Percentiles rank a stretch among this genome's conserved stretches.
These are phyloP conservation scores for Glaucidium brasilianum DNA, from an alignment of 2,113 vertebrate species.

Conservation along the genomic window DNA sequence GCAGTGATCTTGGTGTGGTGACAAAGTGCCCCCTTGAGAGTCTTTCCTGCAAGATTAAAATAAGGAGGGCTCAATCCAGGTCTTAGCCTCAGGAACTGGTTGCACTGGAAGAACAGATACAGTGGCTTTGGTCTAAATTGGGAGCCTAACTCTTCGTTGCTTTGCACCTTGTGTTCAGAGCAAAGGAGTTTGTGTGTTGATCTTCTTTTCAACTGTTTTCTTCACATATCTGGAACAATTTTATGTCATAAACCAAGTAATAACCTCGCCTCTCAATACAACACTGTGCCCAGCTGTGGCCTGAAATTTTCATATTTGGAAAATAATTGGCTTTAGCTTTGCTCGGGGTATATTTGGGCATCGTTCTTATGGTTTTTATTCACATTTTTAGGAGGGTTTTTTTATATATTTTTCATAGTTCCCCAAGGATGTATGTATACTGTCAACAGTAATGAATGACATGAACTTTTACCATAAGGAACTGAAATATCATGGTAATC, in stretches of 20 bases:
- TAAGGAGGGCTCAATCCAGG: not conserved
- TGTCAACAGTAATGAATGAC: constrained; percentile 30
- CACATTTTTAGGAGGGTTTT: not conserved
- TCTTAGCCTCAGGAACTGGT: not conserved
- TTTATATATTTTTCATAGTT: constrained; percentile 30
- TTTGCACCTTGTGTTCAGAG: not conserved
- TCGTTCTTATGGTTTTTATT: not conserved
- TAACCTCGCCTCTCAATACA: not conserved
- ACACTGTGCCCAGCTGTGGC: not conserved
- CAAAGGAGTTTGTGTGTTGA: not conserved
- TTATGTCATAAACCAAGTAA: not conserved
- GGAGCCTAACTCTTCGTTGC: not conserved
- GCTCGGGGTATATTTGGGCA: not conserved
- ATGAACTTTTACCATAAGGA: constrained; percentile 14
- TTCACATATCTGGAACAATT: not conserved
- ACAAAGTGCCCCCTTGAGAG: not conserved
- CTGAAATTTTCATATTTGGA: not conserved
- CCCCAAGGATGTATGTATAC: constrained; percentile 17
- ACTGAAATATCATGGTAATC: constrained; percentile 17
- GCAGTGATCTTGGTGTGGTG: not conserved
- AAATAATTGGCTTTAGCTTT: not conserved
- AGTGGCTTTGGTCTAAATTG: not conserved
- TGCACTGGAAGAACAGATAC: not conserved
- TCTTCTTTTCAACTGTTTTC: not conserved
- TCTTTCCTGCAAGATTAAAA: not conserved